Conservation (phyloP, 2,113 vertebrate genomes). For the Muntiacus reevesi region DNA sequence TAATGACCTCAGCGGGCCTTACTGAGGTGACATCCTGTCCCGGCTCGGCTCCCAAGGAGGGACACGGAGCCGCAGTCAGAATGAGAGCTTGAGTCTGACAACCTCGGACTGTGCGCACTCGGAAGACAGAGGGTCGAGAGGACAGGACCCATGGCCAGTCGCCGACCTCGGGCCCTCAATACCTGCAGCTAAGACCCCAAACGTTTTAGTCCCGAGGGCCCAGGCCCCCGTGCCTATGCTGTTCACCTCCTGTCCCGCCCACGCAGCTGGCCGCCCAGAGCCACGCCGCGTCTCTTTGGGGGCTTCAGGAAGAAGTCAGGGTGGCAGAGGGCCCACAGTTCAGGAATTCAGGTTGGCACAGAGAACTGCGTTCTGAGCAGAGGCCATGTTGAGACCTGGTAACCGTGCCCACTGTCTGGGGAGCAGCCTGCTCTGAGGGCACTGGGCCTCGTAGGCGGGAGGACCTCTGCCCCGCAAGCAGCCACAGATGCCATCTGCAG, state of each 20-base stretch:
- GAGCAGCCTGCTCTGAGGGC: neutral
- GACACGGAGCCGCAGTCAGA: neutral
- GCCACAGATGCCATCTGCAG: constrained; percentile 54
- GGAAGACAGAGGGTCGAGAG: neutral
- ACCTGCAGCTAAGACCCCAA: neutral
- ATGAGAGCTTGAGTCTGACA: neutral
- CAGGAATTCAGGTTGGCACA: neutral
- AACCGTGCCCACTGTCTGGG: no score
- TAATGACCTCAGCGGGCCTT: neutral
- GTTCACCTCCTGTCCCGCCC: neutral
- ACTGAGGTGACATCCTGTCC: neutral
- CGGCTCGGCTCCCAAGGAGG: neutral
- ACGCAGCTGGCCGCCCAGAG: neutral
- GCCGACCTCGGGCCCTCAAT: neutral
- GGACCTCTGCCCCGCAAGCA: constrained; percentile 61
- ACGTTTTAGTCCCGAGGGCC: neutral
- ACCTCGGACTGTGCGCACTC: rapidly evolving
- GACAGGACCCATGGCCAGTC: neutral
- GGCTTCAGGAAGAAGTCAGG: neutral
- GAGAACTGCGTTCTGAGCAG: neutral
- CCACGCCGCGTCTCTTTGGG: neutral
- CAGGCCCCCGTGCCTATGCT: neutral
- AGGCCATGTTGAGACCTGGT: neutral
- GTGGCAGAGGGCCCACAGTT: neutral
- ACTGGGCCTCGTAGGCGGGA: constrained; percentile 39